Percentiles rank a stretch among this genome's conserved stretches.
phyloP scores from a whole-genome alignment of 2,113 vertebrate species.

The Chloropsis hardwickii region DNA sequence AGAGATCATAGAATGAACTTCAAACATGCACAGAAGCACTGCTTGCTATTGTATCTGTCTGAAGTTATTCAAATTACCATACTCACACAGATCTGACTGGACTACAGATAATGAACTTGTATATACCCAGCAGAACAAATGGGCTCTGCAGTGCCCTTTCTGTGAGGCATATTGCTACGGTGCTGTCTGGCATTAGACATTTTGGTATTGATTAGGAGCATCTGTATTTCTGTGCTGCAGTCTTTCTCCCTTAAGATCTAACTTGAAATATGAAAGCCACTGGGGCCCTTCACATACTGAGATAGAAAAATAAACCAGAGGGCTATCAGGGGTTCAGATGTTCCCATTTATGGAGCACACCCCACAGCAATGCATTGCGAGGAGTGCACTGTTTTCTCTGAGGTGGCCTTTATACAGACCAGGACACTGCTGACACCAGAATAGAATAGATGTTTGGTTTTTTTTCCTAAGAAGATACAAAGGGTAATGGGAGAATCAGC shows the following conservation, averaged over 20 bases:
- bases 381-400: neutral
- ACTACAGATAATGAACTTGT: slow-evolving; percentile 15
- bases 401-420: neutral
- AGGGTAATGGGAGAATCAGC: neutral
- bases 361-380: neutral
- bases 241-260: neutral
- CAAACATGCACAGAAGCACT: neutral
- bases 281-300: neutral
- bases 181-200: neutral
- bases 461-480: neutral
- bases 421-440: neutral
- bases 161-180: neutral
- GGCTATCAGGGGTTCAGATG: neutral
- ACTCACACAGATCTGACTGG: slow-evolving; percentile 15
- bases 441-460: accelerated
- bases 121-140: slow-evolving; percentile 28
- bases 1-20: neutral
- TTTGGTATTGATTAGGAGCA: neutral
- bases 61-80: slow-evolving; percentile 33
- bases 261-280: neutral
- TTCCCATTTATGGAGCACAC: neutral
- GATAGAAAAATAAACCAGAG: neutral
- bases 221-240: slow-evolving; percentile 35
- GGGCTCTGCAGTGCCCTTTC: slow-evolving; percentile 18
- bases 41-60: neutral